Evolutionary conservation across 2,797 vertebrate species (phyloP), one percentile per base, ranked within the genome.

Genomic region (Rhynchonycteris naso): DNA sequence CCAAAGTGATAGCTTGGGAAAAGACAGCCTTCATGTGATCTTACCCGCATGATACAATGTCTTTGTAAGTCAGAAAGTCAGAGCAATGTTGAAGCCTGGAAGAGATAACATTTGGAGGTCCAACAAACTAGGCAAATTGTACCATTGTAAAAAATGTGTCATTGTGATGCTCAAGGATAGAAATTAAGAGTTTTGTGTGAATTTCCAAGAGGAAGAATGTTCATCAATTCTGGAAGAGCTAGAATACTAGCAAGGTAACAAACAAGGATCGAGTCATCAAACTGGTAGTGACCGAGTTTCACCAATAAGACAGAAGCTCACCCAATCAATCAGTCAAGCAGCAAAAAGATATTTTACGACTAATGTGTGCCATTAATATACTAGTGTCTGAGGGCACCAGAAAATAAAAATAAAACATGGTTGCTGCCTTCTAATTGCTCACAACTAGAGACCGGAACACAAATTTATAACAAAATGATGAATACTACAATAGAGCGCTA

Each of bases 141-240:
- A 63, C 26, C 16, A 56, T 11, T 58, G 19, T 54, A 21, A 74
- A 83, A 66, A 82, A 63, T 43, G 58, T 88, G 33, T 52, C n/a
- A 75, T 7, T 50, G 83, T 13, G 18, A 84, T 78, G 68, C 22
- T 89, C 33, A 35, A 38, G 19, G 14, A 35, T 6, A 74, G 30
- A 24, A 88, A 88, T 61, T 18, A 71, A 63, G 9, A 4, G 58
- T n/a, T 81, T 8, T 33, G 30, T 94, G 43, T 88, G 47, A 68
- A 96, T 88, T 94, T 68, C 43, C 79, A 92, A 52, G 21, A 78
- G 19, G 58, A 86, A 26, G 35, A 78, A 68, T 12, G 21, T 13
- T 19, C 35, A 8, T 21, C 82, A 21, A 2, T 88, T 56, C 28
- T 76, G 56, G 19, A 75, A 87, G 7, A n/a, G 12, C 69, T 65